Evolutionary conservation across 2,113 vertebrate genomes (phyloP).

Genomic region (Eudyptes chrysolophus): DNA sequence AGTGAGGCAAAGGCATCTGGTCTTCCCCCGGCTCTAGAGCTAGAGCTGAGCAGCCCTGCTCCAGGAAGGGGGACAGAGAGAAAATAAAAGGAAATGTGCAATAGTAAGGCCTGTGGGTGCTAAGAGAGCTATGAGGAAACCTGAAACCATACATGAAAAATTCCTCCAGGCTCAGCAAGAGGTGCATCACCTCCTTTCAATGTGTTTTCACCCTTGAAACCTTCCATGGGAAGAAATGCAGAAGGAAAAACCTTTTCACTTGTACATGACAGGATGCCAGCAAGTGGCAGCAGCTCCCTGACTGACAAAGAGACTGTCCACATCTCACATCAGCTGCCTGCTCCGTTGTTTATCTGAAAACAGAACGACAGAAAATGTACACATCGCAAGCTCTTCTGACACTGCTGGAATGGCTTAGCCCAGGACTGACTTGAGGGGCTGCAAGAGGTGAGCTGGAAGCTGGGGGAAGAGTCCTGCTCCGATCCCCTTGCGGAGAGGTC

Average conservation of each 20-base stretch:
- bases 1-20: not conserved
- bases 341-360: not conserved
- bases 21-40: not conserved
- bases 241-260: not conserved
- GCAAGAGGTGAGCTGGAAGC: not conserved
- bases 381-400: not conserved
- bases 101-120: not conserved
- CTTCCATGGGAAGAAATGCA: not conserved
- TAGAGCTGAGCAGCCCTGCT: not conserved
- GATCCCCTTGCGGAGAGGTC: not conserved
- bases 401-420: not conserved
- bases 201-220: not conserved
- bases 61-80: not conserved
- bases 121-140: not conserved
- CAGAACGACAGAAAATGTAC: not conserved
- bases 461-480: not conserved
- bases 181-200: not conserved
- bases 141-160: not conserved
- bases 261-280: constrained; percentile 5
- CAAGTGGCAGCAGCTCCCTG: constrained; percentile 57
- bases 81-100: not conserved
- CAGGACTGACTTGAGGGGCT: not conserved
- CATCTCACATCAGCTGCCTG: not conserved
- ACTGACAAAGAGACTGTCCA: not conserved
- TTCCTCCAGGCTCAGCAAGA: not conserved